phyloP scores from a whole-genome alignment of 2,888 invertebrate species.

The Rapana venosa region DNA sequence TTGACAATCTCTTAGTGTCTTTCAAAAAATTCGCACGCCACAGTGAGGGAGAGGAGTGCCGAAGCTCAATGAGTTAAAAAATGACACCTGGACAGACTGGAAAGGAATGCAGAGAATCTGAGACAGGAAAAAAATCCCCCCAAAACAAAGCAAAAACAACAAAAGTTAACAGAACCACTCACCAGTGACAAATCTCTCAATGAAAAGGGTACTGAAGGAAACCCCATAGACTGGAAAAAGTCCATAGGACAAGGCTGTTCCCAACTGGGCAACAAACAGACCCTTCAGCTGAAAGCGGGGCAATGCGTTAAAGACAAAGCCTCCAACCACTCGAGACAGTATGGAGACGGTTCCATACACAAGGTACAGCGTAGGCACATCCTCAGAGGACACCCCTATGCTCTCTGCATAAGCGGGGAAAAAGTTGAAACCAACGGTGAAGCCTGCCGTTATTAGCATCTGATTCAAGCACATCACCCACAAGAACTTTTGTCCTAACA shows the following conservation, averaged over 20 bases:
- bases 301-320: constrained; percentile 41
- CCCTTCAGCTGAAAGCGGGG: not conserved
- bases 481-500: constrained; percentile 23
- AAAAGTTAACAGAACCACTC: not conserved
- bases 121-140: not conserved
- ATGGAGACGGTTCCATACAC: constrained; percentile 37
- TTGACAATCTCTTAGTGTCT: no score
- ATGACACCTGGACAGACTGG: no score
- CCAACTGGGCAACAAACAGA: not conserved
- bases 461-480: constrained; percentile 47
- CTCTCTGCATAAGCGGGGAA: constrained; percentile 47
- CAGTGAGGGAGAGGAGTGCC: no score
- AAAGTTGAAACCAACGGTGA: constrained; percentile 33
- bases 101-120: no score
- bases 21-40: no score
- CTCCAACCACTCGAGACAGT: constrained; percentile 28
- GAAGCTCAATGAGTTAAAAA: no score
- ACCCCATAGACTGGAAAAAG: constrained; percentile 25
- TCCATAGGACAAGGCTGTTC: constrained; percentile 26
- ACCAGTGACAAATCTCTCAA: constrained; percentile 11
- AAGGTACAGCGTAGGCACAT: constrained; percentile 43
- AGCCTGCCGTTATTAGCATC: constrained; percentile 39
- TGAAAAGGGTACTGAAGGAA: not conserved
- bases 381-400: constrained; percentile 36
- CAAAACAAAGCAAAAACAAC: not conserved